Base-by-base conservation (phyloP, 2,113 vertebrate genomes). In the Bos javanicus region DNA sequence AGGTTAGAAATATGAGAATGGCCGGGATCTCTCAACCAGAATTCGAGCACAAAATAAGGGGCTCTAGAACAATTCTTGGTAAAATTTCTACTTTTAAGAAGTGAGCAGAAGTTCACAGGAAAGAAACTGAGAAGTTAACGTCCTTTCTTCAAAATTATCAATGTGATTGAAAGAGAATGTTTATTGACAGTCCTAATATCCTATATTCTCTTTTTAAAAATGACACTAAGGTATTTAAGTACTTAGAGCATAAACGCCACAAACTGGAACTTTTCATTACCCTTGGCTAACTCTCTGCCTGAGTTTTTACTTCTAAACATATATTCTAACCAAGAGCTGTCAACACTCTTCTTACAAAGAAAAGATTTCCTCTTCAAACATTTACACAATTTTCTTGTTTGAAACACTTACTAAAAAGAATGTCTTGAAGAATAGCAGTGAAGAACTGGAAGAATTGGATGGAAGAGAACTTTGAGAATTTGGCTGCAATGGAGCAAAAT, bases 401-500 rank as follows among this genome's bases (percentile, higher is more conserved):
- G 54, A 59, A 88, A 54, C 12, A 83, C 54, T 57, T 54, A 64
- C 9, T 91, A 59, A 85, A 91, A 81, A 98, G 4, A 78, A 71
- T 81, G 59, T 91, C 39, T 84, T 90, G 8, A 74, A 94, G 33
- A 92, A 7, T 54, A 60, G 23, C 19, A 96, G 12, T 36, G 30
- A 85, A 91, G 62, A 82, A 84, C 17, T 74, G 4, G 7, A 88
- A 87, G 36, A 81, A 85, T 5, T 85, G 5, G 5, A 89, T 87
- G 50, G 3, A 86, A 60, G 2, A 85, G 56, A 95, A 85, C 39
- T 95, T 93, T 87, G 56, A 92, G n/a, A 96, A 52, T 67, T 85
- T 94, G 94, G 92, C 95, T 92, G 28, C 67, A 89, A 46, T 86
- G 23, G 83, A 97, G 71, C 43, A 97, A 97, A 95, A 87, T 89